Evolutionary conservation across 2,888 invertebrate species (phyloP).

Genomic region (Macrosiphum euphorbiae): DNA sequence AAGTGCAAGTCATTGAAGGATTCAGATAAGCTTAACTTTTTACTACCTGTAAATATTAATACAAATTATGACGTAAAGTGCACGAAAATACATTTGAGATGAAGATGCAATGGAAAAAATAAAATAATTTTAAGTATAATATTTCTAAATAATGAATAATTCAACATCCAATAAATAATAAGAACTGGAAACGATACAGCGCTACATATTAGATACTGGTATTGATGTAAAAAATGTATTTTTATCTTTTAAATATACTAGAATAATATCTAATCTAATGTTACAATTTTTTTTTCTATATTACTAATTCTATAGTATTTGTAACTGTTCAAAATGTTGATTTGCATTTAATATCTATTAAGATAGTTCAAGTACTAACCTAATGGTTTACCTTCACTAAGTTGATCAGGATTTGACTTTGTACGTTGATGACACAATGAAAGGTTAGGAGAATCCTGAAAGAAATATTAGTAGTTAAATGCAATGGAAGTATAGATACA

Average conservation of each 20-base stretch:
- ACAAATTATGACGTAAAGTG: neutral
- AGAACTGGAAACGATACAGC: neutral
- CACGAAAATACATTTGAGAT: neutral
- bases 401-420: slow-evolving; percentile 77
- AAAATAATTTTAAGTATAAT: neutral
- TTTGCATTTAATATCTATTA: neutral
- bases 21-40: slow-evolving; percentile 74
- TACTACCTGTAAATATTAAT: slow-evolving; percentile 68
- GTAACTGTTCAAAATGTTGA: neutral
- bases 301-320: neutral
- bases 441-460: slow-evolving; percentile 68
- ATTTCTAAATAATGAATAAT: neutral
- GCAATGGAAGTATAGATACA: neutral
- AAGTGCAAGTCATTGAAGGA: slow-evolving; percentile 75
- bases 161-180: neutral
- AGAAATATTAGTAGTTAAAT: slow-evolving; percentile 11
- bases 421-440: slow-evolving; percentile 74
- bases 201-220: neutral
- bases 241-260: slow-evolving; percentile 21
- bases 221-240: neutral
- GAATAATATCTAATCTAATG: neutral
- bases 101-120: no score
- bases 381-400: slow-evolving; percentile 50
- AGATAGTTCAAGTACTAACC: slow-evolving; percentile 44
- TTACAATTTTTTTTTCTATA: neutral